A percentile compares a stretch with the other conserved stretches of the same genome.
phyloP scores from a whole-genome alignment of 2,113 vertebrate genomes.

The Vimba vimba region DNA sequence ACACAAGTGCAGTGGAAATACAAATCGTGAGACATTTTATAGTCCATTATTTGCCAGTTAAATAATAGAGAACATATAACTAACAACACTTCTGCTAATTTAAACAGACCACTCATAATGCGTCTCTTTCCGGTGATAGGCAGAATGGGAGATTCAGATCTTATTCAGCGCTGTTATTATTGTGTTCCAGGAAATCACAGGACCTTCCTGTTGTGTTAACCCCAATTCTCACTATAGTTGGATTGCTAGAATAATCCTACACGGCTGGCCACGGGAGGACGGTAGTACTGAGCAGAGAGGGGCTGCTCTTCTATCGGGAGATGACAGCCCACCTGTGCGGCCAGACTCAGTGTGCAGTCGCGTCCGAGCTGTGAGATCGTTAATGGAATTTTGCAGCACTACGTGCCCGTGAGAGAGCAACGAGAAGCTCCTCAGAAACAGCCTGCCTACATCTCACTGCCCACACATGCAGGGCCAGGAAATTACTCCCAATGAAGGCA shows the following conservation, averaged over 20 bases:
- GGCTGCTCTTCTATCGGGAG: slow-evolving; percentile 31
- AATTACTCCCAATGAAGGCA: slow-evolving; percentile 28
- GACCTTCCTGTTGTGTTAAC: slow-evolving; percentile 44
- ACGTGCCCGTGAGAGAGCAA: slow-evolving; percentile 40
- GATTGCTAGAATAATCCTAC: background rate
- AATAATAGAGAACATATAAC: background rate
- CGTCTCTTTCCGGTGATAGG: background rate
- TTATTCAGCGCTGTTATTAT: slow-evolving; percentile 20
- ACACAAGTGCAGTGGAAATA: too few relatives aligned
- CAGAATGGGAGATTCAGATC: background rate
- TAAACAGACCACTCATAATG: background rate
- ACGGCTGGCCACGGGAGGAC: background rate
- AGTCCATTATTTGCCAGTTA: background rate
- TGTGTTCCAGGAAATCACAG: slow-evolving; percentile 34
- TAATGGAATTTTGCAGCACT: slow-evolving; percentile 52
- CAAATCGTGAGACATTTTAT: too few relatives aligned
- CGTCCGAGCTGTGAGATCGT: slow-evolving; percentile 25
- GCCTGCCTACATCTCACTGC: slow-evolving; percentile 34
- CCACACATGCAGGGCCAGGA: slow-evolving; percentile 24
- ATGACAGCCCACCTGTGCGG: slow-evolving; percentile 48
- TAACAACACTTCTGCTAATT: background rate
- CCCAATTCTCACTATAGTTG: slow-evolving; percentile 33
- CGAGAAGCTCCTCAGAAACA: slow-evolving; percentile 30
- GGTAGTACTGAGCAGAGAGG: background rate
- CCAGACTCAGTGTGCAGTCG: slow-evolving; percentile 16